Conservation (phyloP, 2,797 vertebrate genomes). For the Pangasius djambal region DNA sequence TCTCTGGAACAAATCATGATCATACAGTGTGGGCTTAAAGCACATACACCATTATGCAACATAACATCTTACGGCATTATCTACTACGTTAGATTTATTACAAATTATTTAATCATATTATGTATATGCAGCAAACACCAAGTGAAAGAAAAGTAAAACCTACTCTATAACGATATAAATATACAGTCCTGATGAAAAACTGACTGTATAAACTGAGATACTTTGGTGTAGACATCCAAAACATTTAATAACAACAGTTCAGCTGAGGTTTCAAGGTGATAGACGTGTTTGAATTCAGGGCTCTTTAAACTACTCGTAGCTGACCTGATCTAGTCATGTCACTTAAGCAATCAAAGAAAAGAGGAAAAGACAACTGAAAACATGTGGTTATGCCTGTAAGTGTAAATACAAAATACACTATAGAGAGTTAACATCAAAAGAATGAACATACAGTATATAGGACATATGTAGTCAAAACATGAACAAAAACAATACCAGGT, state of each 20-base stretch:
- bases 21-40: neutral
- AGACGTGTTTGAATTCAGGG: neutral
- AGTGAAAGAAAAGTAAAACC: neutral
- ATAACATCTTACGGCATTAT: neutral
- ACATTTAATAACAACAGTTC: neutral
- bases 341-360: neutral
- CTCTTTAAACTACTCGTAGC: neutral
- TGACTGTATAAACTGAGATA: neutral
- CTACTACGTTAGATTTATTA: neutral
- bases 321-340: neutral
- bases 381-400: neutral
- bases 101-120: neutral
- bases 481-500: neutral
- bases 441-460: neutral
- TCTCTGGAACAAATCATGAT: constrained; percentile 73
- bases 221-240: neutral
- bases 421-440: neutral
- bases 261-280: neutral
- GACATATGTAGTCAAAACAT: neutral
- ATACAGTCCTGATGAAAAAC: neutral
- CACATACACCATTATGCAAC: neutral
- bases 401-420: neutral
- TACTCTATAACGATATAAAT: neutral
- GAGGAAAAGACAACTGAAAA: neutral
- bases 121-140: neutral